phyloP scores from a whole-genome alignment of 2,888 invertebrate genomes.

The Atrina japonica region DNA sequence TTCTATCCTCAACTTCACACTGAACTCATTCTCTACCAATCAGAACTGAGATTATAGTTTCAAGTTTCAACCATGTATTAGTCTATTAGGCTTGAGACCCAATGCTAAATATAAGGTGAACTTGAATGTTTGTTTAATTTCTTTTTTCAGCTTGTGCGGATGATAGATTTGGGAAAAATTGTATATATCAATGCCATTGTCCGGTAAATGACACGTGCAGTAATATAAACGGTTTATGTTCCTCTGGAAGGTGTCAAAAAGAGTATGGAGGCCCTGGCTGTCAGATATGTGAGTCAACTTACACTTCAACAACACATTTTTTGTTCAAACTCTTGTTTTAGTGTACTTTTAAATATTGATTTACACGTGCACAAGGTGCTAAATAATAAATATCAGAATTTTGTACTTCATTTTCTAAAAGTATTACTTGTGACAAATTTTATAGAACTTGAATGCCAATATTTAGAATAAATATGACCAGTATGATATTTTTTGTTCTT shows the following conservation, averaged over 20 bases:
- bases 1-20: no score
- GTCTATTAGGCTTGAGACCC: no score
- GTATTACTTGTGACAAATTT: no score
- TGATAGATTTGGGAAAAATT: slow-evolving; percentile 71
- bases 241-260: slow-evolving; percentile 63
- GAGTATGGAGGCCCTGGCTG: slow-evolving; percentile 76
- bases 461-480: no score
- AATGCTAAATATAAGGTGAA: not conserved
- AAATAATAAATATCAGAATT: not conserved
- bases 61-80: no score
- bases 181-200: slow-evolving; percentile 74
- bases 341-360: not conserved
- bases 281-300: slow-evolving; percentile 68
- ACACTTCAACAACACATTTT: not conserved
- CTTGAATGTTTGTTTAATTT: not conserved
- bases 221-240: slow-evolving; percentile 72
- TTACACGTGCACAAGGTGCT: no score
- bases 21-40: no score
- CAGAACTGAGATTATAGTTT: no score
- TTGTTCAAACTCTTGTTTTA: not conserved
- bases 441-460: no score
- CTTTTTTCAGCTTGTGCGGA: slow-evolving; percentile 65
- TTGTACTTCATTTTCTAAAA: no score
- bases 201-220: slow-evolving; percentile 66
- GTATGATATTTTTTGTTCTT: no score